Percentiles rank a stretch among this genome's conserved stretches.
Evolutionary conservation across 53 echinoderm and acorn worm species (phyloP).

Genomic region (Echinometra lucunter): DNA sequence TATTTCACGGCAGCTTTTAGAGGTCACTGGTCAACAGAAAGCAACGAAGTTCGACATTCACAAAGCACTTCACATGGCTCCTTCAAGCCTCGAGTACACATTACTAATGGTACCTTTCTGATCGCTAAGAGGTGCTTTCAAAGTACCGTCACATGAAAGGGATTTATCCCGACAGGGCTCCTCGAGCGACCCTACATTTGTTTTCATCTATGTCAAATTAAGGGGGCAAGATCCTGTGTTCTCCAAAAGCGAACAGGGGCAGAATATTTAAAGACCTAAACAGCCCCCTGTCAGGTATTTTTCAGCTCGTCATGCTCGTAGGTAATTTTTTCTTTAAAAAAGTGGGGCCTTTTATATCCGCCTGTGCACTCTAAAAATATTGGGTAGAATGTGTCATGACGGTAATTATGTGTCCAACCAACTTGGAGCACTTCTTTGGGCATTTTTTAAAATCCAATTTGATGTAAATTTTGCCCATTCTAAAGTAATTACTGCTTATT

Average conservation of each 20-base stretch:
- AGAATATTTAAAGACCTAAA: no score
- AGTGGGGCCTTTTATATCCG: no score
- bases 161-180: not conserved
- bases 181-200: not conserved
- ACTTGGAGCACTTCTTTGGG: no score
- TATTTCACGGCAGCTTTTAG: not conserved
- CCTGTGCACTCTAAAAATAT: no score
- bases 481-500: no score
- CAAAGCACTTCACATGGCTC: not conserved
- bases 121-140: not conserved
- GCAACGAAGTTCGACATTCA: not conserved
- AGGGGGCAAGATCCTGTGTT: not conserved
- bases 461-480: no score
- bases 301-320: no score
- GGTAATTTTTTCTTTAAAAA: no score
- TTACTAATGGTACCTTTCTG: not conserved
- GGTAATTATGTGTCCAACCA: no score
- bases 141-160: not conserved
- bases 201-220: not conserved
- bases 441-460: no score
- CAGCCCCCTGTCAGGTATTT: no score
- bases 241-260: not conserved
- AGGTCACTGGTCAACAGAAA: not conserved
- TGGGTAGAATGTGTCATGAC: no score
- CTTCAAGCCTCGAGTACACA: conserved; percentile 17